Evolutionary conservation across 1,140 invertebrate species (phyloP), one percentile per base, ranked within the genome.

Genomic region (Drosophila bocqueti): DNA sequence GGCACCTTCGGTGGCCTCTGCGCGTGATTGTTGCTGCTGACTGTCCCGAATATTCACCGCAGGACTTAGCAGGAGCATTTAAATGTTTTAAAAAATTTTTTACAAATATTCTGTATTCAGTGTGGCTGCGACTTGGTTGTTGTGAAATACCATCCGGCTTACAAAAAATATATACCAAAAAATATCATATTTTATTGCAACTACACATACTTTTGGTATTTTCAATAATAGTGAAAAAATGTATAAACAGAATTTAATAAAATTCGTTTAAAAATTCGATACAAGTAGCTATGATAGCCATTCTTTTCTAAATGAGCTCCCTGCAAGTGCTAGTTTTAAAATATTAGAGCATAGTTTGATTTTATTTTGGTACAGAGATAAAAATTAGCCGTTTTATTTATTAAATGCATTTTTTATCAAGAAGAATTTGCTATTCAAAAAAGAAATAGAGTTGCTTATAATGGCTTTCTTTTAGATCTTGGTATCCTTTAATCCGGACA

Each of bases 51-150:
- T 42, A 38, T 29, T 49, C 61, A 46, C 50, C 3, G 34, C 16
- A 61, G 66, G 42, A 21, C 47, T n/a, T 7, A 15, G 46, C 45
- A 58, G 38, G 24, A 54, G 26, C 77, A 83, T 87, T 73, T 62
- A 87, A 66, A 38, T 65, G 59, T 54, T 82, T 76, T 57, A 36
- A 36, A 21, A 55, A 24, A 6, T 6, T 55, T 62, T 76, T 77
- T 77, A 67, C 75, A 83, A 86, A 83, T 85, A 75, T 85, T 81
- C 67, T 81, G 82, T 85, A 81, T 85, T 85, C 76, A 69, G 72
- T 69, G 62, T 64, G 49, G 10, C 29, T 54, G 34, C 18, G 15
- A 38, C 34, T 21, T 36, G 46, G 49, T 10, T 15, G 9, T 24
- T 18, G 3, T 15, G 1, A 29, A 59, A 59, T 21, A 59, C 55